Evolutionary conservation across 2,888 invertebrate species (phyloP).

Genomic region (Neria commutata): DNA sequence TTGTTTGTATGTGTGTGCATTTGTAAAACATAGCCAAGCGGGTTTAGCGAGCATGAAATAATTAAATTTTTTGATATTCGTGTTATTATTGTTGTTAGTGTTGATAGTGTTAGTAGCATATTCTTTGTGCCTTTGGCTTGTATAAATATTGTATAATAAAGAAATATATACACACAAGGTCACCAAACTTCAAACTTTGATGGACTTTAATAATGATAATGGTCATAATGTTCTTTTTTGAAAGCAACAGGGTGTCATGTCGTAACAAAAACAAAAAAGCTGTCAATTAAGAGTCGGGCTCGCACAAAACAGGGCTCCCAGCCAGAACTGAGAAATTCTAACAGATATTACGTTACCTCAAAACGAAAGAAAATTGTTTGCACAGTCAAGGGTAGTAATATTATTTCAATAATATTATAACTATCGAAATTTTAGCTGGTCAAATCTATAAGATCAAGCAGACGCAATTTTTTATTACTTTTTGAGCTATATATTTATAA

Average conservation of each 20-base stretch:
- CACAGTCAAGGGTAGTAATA: no score
- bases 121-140: neutral
- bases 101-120: no score
- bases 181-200: constrained; percentile 17
- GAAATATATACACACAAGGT: constrained; percentile 15
- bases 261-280: neutral
- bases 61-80: neutral
- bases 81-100: no score
- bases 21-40: neutral
- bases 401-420: no score
- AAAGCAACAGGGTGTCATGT: neutral
- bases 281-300: neutral
- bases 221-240: neutral
- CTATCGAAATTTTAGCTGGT: no score
- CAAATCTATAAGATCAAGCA: no score
- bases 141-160: neutral
- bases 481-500: no score
- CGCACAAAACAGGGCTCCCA: no score
- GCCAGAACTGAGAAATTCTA: no score
- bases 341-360: no score
- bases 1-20: neutral
- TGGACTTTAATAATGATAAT: neutral
- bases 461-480: no score
- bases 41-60: constrained; percentile 1
- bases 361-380: no score